Conservation (phyloP, 2,888 invertebrate genomes). For the Acrobasis suavella region DNA sequence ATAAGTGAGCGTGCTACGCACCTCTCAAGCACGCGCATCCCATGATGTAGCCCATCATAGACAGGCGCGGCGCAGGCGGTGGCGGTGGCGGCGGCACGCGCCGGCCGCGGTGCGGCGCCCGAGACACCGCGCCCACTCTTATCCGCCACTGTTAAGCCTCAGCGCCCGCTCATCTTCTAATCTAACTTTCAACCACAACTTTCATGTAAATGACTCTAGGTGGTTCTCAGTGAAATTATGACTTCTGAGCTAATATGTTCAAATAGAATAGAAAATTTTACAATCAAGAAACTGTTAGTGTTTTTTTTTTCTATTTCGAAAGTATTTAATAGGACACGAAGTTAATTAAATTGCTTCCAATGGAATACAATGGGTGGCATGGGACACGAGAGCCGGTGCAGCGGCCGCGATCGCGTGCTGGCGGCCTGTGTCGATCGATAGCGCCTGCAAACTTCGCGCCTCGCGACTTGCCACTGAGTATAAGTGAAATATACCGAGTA, state of each 20-base stretch:
- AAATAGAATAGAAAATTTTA: too few species aligned
- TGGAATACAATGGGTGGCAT: slow-evolving; percentile 39
- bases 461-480: slow-evolving; percentile 52
- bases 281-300: not conserved
- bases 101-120: slow-evolving; percentile 66
- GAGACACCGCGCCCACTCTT: slow-evolving; percentile 65
- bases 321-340: slow-evolving; percentile 12
- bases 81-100: slow-evolving; percentile 74
- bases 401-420: slow-evolving; percentile 72
- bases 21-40: slow-evolving; percentile 96
- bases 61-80: slow-evolving; percentile 66
- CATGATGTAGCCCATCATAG: slow-evolving; percentile 97
- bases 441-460: slow-evolving; percentile 70
- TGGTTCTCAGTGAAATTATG: not conserved
- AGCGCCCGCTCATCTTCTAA: slow-evolving; percentile 43
- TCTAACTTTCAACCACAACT: slow-evolving; percentile 7
- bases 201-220: not conserved
- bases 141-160: slow-evolving; percentile 60
- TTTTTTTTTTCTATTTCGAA: not conserved
- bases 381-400: slow-evolving; percentile 55
- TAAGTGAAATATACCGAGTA: slow-evolving; percentile 38
- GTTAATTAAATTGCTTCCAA: slow-evolving; percentile 31
- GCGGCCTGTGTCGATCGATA: slow-evolving; percentile 69
- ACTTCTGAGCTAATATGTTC: not conserved
- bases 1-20: slow-evolving; percentile 52